Conservation (phyloP, 2,113 vertebrate species). For the Chamaea fasciata region DNA sequence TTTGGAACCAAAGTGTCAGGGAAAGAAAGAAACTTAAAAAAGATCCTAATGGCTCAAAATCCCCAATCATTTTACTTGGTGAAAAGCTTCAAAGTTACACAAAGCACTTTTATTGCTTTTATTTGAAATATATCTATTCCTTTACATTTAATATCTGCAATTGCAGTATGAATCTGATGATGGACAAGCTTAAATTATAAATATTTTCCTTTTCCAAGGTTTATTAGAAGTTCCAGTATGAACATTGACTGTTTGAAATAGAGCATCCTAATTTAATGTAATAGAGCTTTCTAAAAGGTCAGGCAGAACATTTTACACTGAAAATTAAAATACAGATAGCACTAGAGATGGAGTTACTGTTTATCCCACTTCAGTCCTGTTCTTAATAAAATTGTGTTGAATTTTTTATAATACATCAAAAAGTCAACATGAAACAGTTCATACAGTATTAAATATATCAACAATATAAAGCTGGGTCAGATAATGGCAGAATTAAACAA, state of each 20-base stretch:
- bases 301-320: conserved; percentile 23
- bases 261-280: not conserved
- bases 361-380: conserved; percentile 17
- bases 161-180: not conserved
- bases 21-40: not conserved
- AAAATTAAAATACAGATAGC: conserved; percentile 46
- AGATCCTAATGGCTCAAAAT: not conserved
- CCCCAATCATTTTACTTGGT: not conserved
- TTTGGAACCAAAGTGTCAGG: not conserved
- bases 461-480: conserved; percentile 27
- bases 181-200: conserved; percentile 14
- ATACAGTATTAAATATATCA: conserved; percentile 38
- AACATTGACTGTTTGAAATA: not conserved
- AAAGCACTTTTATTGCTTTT: not conserved
- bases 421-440: conserved; percentile 39
- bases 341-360: not conserved
- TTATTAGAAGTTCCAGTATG: conserved; percentile 1
- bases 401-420: conserved; percentile 36
- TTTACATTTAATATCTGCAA: not conserved
- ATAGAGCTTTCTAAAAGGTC: conserved; percentile 48
- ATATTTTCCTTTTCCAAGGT: conserved; percentile 31
- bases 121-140: not conserved
- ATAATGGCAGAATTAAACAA: conserved; percentile 37
- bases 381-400: conserved; percentile 29
- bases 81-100: not conserved